Percentiles rank a stretch among this genome's conserved stretches.
Evolutionary conservation across 2,888 invertebrate species (phyloP).

Genomic region (Parnassius glacialis): DNA sequence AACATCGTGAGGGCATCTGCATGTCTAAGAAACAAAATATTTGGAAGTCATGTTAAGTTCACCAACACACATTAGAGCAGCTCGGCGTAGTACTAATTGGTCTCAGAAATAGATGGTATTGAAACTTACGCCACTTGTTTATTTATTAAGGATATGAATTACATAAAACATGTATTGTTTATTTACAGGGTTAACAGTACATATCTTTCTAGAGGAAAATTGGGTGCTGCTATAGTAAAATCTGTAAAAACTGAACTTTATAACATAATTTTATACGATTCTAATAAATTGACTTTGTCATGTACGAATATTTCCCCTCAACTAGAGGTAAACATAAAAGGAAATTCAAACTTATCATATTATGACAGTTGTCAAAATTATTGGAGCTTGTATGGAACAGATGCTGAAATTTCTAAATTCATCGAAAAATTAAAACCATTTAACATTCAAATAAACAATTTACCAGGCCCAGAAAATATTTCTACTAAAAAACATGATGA

Average conservation of each 20-base stretch:
- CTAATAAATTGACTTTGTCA: constrained; percentile 62
- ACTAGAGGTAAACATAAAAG: constrained; percentile 55
- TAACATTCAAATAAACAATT: constrained; percentile 44
- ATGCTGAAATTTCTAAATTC: constrained; percentile 51
- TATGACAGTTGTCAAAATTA: constrained; percentile 61
- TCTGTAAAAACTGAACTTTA: constrained; percentile 45
- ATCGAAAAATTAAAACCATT: constrained; percentile 45
- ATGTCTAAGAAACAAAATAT: too few relatives aligned
- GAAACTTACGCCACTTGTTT: too few relatives aligned
- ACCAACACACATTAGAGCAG: too few relatives aligned
- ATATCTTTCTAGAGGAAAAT: constrained; percentile 57
- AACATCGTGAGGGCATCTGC: too few relatives aligned
- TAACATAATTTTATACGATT: constrained; percentile 63
- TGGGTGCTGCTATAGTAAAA: constrained; percentile 69
- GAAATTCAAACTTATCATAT: constrained; percentile 55
- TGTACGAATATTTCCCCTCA: constrained; percentile 45
- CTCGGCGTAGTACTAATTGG: too few relatives aligned
- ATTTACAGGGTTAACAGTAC: constrained; percentile 55
- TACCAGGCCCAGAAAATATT: constrained; percentile 27
- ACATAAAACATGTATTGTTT: neutral
- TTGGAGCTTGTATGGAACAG: constrained; percentile 61
- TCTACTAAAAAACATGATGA: constrained; percentile 15
- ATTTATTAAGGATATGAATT: too few relatives aligned
- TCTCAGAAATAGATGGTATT: too few relatives aligned
- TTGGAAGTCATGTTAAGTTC: too few relatives aligned